Base-by-base conservation (phyloP, 2,888 invertebrate genomes). In the Parnassius apollo region DNA sequence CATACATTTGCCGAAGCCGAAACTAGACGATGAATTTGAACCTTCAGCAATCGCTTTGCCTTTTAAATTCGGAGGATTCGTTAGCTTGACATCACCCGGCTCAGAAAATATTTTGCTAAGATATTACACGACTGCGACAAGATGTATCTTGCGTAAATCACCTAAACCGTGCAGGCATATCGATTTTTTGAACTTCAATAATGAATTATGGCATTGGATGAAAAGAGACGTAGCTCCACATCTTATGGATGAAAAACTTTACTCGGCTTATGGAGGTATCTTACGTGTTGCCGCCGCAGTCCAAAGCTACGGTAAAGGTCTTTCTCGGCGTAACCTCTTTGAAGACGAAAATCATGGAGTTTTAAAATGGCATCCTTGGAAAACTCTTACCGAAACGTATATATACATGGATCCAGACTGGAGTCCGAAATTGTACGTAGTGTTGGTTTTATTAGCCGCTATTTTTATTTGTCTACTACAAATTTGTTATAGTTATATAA, bases 151-250 rank as follows among this genome's bases (percentile, higher is more conserved):
- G 59, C 75, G 73, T 1, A 82, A 72, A 57, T 90, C 91, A 1
- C 88, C 91, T 1, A 62, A 70, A 49, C 73, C 68, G 9, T 91
- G 91, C 68, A 81, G 90, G 1, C 88, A 89, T 67, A 64, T 77
- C 0, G 91, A 91, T 69, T 89, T 89, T 57, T 78, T 86, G 2
- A 86, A 80, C 68, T 90, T 90, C 57, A 88, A 91, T 66, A 87
- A 84, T 60, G 88, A 86, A 35, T 68, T 91, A 50, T 91, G 91
- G 90, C 84, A 86, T 64, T 91, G 90, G 90, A 84, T 91, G 87
- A 88, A 89, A 68, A 80, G 81, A 13, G 83, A 87, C 10, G 83
- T 91, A 0, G 88, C 90, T 3, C 84, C 88, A 8, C 89, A 85
- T 68, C 76, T 91, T 4, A 68, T 74, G 1, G 89, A 91, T 52